Conservation (phyloP, 2,888 invertebrate species). For the Diogma glabrata region DNA sequence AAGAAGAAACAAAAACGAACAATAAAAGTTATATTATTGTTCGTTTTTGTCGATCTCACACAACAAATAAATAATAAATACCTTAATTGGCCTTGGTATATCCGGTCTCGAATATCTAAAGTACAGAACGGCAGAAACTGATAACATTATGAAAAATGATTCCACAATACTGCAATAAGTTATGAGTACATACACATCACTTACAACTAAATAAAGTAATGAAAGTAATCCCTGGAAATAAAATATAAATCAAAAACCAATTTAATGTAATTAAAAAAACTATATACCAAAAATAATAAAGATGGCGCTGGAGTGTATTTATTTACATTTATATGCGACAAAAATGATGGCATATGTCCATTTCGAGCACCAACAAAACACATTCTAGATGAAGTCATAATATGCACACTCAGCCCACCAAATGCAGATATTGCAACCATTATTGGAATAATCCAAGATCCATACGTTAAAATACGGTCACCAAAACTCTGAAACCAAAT, state of each 20-base stretch:
- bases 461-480: slow-evolving; percentile 55
- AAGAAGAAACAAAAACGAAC: too few relatives aligned
- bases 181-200: slow-evolving; percentile 74
- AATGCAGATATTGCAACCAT: slow-evolving; percentile 88
- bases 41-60: too few relatives aligned
- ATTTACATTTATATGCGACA: slow-evolving; percentile 66
- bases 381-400: slow-evolving; percentile 90
- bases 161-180: slow-evolving; percentile 89
- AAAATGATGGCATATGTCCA: slow-evolving; percentile 71
- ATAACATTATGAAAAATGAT: slow-evolving; percentile 80
- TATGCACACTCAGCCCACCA: slow-evolving; percentile 87
- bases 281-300: slow-evolving; percentile 67
- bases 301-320: slow-evolving; percentile 71
- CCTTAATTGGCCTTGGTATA: slow-evolving; percentile 74
- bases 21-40: too few relatives aligned
- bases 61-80: too few relatives aligned
- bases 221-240: slow-evolving; percentile 62
- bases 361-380: slow-evolving; percentile 85
- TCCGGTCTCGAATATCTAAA: slow-evolving; percentile 69
- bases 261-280: too few relatives aligned
- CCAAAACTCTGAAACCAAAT: slow-evolving; percentile 63
- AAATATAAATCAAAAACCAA: too few relatives aligned
- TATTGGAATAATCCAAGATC: slow-evolving; percentile 73
- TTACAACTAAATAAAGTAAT: slow-evolving; percentile 70
- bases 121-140: slow-evolving; percentile 75